Conservation (phyloP, 2,113 vertebrate species). For the Sakesphorus luctuosus region DNA sequence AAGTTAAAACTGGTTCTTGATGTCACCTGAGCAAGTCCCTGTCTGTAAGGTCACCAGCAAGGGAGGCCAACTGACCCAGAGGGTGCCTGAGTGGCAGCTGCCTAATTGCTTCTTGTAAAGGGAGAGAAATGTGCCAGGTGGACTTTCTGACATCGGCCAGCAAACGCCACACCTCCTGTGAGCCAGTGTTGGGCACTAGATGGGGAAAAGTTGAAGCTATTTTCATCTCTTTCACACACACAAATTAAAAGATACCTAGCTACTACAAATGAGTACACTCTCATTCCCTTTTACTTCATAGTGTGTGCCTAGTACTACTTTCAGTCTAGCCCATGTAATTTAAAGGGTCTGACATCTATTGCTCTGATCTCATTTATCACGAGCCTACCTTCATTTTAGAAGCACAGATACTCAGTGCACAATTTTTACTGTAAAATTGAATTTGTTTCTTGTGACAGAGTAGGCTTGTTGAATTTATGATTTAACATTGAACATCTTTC, state of each 20-base stretch:
- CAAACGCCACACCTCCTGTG: background rate
- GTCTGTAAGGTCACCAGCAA: background rate
- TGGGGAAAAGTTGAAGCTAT: background rate
- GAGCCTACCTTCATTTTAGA: conserved; percentile 13
- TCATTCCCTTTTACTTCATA: background rate
- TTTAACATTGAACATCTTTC: conserved; percentile 36
- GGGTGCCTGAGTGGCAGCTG: background rate
- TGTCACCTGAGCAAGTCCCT: background rate
- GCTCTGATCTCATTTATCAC: conserved; percentile 40
- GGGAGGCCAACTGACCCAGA: background rate
- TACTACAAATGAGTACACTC: background rate
- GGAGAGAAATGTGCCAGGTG: background rate
- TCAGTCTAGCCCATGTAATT: background rate
- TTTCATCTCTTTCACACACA: background rate
- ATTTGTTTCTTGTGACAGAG: conserved; percentile 52
- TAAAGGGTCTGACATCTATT: conserved; percentile 12
- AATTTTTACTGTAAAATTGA: conserved; percentile 56
- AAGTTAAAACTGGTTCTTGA: background rate
- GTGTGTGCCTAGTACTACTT: background rate
- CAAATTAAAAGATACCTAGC: background rate
- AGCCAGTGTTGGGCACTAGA: rapidly evolving
- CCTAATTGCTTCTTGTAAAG: background rate
- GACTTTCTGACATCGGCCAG: background rate
- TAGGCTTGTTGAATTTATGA: conserved; percentile 46
- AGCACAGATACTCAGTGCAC: conserved; percentile 3